Evolutionary conservation across 2,888 invertebrate species (phyloP).

Genomic region (Gnatocerus cornutus): DNA sequence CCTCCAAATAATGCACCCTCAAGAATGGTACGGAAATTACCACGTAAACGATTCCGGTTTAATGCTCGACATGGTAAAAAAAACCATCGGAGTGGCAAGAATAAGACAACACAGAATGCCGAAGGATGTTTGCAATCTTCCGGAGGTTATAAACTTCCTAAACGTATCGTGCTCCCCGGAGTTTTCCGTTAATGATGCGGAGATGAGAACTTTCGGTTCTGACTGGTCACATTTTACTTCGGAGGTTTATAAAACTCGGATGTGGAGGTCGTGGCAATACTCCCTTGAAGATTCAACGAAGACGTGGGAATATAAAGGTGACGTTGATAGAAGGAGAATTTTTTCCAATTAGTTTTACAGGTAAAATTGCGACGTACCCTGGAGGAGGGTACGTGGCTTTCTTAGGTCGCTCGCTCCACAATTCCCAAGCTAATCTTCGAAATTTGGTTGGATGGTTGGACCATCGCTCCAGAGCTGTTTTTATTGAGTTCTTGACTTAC

Average conservation of each 20-base stretch:
- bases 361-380: conserved; percentile 58
- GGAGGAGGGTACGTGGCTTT: conserved; percentile 62
- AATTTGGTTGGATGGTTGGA: conserved; percentile 61
- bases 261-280: conserved; percentile 55
- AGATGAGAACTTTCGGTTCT: conserved; percentile 54
- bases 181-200: conserved; percentile 37
- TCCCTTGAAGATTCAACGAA: conserved; percentile 47
- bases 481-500: conserved; percentile 62
- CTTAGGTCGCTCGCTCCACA: conserved; percentile 60
- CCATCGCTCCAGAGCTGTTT: conserved; percentile 56
- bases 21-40: conserved; percentile 60
- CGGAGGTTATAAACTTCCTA: conserved; percentile 53
- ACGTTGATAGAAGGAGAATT: neutral
- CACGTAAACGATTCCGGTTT: conserved; percentile 57
- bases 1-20: conserved; percentile 57
- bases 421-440: conserved; percentile 58
- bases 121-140: conserved; percentile 47
- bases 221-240: conserved; percentile 41
- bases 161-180: conserved; percentile 55
- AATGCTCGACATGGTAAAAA: conserved; percentile 60
- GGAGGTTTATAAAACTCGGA: conserved; percentile 45
- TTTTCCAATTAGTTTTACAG: conserved; percentile 49
- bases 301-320: conserved; percentile 30
- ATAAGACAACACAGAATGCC: conserved; percentile 56
- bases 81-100: conserved; percentile 59